phyloP scores from a whole-genome alignment of 2,113 vertebrate species.

The Phylloscopus trochiloides region DNA sequence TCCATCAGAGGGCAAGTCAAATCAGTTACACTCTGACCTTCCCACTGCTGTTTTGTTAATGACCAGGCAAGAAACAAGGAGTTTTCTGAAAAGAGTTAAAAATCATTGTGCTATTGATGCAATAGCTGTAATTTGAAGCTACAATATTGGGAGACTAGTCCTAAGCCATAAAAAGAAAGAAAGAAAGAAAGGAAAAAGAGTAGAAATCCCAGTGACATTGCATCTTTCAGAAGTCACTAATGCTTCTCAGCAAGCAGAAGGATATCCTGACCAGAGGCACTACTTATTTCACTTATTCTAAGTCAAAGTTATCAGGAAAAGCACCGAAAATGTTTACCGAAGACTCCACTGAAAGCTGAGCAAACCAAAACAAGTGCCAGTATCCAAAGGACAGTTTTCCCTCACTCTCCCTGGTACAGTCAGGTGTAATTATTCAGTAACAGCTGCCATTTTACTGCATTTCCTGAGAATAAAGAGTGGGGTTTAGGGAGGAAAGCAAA shows the following conservation, averaged over 20 bases:
- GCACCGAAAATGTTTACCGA: background rate
- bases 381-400: fast-evolving
- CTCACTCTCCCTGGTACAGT: background rate
- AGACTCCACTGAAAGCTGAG: background rate
- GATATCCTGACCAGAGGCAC: background rate
- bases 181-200: background rate
- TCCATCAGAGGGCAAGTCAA: background rate
- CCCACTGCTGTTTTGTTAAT: background rate
- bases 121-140: background rate
- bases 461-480: background rate
- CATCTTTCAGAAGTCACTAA: background rate
- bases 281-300: background rate
- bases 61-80: background rate
- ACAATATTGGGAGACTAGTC: background rate
- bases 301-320: background rate
- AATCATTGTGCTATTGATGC: background rate
- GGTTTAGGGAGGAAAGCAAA: background rate
- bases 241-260: background rate
- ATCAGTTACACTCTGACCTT: background rate
- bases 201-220: background rate
- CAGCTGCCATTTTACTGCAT: background rate
- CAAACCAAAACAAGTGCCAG: background rate
- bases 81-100: background rate
- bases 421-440: background rate
- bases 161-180: background rate